Conservation (phyloP, 37 sponge, comb jelly and placozoan genomes). For the Spongilla lacustris region DNA sequence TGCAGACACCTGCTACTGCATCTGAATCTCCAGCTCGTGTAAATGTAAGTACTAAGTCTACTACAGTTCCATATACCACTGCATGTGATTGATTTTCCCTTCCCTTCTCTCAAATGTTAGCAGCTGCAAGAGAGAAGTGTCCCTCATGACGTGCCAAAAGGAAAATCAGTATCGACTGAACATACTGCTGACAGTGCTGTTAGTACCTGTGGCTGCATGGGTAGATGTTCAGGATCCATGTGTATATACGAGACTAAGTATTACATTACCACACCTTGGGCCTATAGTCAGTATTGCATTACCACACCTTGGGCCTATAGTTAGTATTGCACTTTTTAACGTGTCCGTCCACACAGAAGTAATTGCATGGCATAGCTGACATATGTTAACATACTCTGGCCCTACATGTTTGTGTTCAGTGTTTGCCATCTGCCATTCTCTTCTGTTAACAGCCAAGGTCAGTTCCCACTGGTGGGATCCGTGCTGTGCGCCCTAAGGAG, state of each 20-base stretch:
- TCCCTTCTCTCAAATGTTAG: not conserved
- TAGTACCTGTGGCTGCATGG: too few relatives aligned
- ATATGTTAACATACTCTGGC: too few relatives aligned
- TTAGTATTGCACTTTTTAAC: too few relatives aligned
- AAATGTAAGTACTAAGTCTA: not conserved
- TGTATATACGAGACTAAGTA: too few relatives aligned
- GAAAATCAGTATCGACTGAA: not conserved
- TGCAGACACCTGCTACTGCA: not conserved
- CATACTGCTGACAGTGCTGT: not conserved
- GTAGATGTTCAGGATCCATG: too few relatives aligned
- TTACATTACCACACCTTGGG: too few relatives aligned
- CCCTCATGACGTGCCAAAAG: not conserved
- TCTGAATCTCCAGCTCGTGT: not conserved
- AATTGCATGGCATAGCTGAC: too few relatives aligned
- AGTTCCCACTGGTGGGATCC: not conserved
- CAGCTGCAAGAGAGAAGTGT: not conserved
- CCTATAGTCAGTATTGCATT: too few relatives aligned
- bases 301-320: too few relatives aligned
- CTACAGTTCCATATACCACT: not conserved
- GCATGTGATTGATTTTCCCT: not conserved
- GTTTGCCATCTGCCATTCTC: not conserved
- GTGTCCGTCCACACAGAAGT: too few relatives aligned
- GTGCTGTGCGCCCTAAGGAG: slow-evolving; percentile 42
- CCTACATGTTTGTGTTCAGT: not conserved
- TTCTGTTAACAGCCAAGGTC: not conserved